A percentile compares a stretch with the other conserved stretches of the same genome.
Evolutionary conservation across 2,888 invertebrate genomes (phyloP).

Genomic region (Kryphioiulus occultus): DNA sequence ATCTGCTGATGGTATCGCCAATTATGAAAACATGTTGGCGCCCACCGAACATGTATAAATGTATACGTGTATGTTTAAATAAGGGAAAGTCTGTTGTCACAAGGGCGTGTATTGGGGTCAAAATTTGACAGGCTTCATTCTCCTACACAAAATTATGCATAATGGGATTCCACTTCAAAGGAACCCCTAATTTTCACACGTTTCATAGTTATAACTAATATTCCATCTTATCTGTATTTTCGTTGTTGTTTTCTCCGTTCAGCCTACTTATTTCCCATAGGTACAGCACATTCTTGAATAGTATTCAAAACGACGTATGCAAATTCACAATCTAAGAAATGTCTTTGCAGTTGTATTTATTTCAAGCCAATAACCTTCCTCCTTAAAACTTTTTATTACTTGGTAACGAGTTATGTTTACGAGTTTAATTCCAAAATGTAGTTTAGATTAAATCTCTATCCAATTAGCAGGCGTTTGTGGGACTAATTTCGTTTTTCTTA

Average conservation of each 20-base stretch:
- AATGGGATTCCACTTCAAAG: background rate
- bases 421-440: background rate
- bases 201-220: conserved; percentile 2
- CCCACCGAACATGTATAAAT: background rate
- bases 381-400: background rate
- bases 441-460: background rate
- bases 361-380: background rate
- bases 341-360: background rate
- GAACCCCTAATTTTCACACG: background rate
- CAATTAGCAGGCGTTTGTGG: conserved; percentile 21
- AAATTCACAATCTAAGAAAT: background rate
- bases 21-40: background rate
- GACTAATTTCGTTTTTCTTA: conserved; percentile 43
- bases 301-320: background rate
- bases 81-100: background rate
- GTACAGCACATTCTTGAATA: background rate
- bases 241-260: background rate
- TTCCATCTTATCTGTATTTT: background rate
- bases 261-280: background rate
- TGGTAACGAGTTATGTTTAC: background rate
- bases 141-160: conserved; percentile 17
- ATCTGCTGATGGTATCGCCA: background rate
- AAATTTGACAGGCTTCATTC: background rate
- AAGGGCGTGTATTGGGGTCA: conserved; percentile 8
- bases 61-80: background rate